These are phyloP conservation scores for Bradypus variegatus DNA, from an alignment of 2,797 vertebrate species.

Conservation along the genomic window DNA sequence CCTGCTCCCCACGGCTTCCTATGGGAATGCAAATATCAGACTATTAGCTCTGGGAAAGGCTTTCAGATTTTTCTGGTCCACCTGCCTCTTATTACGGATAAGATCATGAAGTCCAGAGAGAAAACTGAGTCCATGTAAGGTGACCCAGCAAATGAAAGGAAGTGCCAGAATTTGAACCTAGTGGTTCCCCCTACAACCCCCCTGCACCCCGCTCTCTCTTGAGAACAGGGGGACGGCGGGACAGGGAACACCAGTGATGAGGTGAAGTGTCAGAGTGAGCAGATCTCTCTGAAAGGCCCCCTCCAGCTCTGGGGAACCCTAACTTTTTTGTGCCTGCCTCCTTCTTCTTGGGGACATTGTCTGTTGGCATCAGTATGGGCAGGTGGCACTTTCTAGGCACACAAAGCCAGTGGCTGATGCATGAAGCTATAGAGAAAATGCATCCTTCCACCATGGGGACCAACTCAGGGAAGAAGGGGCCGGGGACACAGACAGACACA, in stretches of 20 bases:
- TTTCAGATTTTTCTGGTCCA: background rate
- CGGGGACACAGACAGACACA: background rate
- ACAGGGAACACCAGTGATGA: background rate
- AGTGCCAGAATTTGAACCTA: background rate
- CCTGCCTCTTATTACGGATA: background rate
- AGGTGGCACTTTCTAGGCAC: background rate
- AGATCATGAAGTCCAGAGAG: background rate
- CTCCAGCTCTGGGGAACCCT: background rate
- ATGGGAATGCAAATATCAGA: background rate
- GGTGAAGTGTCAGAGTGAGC: too few relatives aligned
- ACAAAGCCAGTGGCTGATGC: background rate
- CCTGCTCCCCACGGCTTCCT: background rate
- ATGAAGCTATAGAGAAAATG: background rate
- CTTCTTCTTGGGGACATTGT: background rate
- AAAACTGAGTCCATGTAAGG: background rate
- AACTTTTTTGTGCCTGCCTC: background rate
- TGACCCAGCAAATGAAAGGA: background rate
- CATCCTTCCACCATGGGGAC: background rate
- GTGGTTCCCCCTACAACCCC: background rate
- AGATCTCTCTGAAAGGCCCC: background rate
- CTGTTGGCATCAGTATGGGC: background rate
- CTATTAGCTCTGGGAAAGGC: background rate
- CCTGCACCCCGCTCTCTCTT: background rate
- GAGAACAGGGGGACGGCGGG: background rate
- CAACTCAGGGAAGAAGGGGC: background rate